Evolutionary conservation across 2,797 vertebrate genomes (phyloP).

Genomic region (Sebastes miniatus): DNA sequence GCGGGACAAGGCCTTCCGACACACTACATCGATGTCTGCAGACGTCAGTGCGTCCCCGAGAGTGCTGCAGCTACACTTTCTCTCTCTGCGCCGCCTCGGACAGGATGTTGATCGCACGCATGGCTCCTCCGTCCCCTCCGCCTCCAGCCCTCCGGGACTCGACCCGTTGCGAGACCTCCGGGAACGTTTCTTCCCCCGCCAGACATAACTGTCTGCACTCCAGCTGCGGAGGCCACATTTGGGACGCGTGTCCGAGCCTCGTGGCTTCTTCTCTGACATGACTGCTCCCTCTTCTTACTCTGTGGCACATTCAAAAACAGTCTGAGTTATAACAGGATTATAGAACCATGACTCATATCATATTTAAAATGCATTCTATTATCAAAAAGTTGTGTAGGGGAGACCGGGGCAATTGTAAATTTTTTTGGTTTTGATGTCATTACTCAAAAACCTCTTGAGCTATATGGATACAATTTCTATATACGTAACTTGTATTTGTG

Average conservation of each 20-base stretch:
- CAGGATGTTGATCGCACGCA: conserved; percentile 72
- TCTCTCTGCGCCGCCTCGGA: conserved; percentile 85
- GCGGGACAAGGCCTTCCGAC: conserved; percentile 88
- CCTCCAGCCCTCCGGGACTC: conserved; percentile 67
- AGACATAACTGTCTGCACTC: conserved; percentile 93
- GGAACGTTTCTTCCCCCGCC: conserved; percentile 93
- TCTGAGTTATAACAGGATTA: neutral
- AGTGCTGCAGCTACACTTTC: conserved; percentile 89
- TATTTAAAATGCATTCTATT: neutral
- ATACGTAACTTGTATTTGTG: too few relatives aligned
- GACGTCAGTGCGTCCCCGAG: conserved; percentile 74
- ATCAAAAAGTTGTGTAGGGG: neutral
- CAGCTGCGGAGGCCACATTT: conserved; percentile 90
- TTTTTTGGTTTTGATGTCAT: too few relatives aligned
- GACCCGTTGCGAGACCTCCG: conserved; percentile 83
- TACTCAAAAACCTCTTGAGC: too few relatives aligned
- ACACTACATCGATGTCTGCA: conserved; percentile 83
- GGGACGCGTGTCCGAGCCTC: conserved; percentile 87
- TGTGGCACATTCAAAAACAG: conserved; percentile 16
- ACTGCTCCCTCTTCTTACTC: conserved; percentile 25
- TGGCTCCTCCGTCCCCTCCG: conserved; percentile 66
- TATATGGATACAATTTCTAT: too few relatives aligned
- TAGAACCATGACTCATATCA: neutral
- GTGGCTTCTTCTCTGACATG: conserved; percentile 84
- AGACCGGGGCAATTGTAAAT: too few relatives aligned